Evolutionary conservation across 2,113 vertebrate genomes (phyloP).

Genomic region (Bufo gargarizans): DNA sequence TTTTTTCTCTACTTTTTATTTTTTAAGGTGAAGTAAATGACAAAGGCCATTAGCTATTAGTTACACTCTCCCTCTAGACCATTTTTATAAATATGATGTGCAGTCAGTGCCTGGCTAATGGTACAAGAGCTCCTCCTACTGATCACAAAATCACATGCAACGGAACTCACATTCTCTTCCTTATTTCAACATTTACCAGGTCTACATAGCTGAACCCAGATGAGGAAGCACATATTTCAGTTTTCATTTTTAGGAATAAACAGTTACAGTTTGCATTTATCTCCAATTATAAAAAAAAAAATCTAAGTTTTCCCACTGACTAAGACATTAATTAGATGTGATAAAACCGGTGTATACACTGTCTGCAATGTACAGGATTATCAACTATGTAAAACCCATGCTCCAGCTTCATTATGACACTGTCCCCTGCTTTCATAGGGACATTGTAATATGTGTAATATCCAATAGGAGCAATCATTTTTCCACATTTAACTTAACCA

Average conservation of each 20-base stretch:
- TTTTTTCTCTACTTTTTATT: background rate
- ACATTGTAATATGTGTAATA: no score
- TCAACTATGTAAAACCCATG: no score
- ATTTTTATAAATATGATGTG: background rate
- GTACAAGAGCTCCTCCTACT: slow-evolving; percentile 34
- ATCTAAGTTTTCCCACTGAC: no score
- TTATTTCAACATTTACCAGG: background rate
- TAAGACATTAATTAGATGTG: no score
- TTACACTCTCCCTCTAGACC: slow-evolving; percentile 1
- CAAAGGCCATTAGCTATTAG: slow-evolving; percentile 20
- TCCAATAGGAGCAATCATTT: no score
- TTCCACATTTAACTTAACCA: no score
- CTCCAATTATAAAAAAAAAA: no score
- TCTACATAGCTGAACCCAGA: no score
- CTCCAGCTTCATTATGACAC: no score
- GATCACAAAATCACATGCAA: background rate
- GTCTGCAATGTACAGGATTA: no score
- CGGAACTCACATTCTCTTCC: background rate
- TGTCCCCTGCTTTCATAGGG: no score
- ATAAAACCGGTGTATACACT: no score
- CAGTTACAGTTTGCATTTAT: background rate
- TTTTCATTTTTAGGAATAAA: background rate
- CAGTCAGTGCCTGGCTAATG: background rate
- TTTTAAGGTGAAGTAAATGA: slow-evolving; percentile 2
- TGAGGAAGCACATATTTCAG: background rate